Evolutionary conservation across 2,113 vertebrate species (phyloP).

Genomic region (Syngnathus typhle): DNA sequence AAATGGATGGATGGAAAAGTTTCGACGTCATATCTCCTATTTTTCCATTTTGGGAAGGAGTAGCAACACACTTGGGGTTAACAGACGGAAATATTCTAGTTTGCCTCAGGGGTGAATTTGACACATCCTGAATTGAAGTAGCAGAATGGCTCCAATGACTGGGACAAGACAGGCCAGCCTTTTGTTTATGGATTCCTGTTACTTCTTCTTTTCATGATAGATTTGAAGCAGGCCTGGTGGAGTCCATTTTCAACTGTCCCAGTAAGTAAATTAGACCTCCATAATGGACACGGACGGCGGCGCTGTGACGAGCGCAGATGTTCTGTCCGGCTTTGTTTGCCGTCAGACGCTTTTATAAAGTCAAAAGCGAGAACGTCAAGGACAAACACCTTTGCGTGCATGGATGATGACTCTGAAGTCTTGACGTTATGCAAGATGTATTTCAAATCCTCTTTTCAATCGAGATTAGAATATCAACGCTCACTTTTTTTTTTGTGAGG

Average conservation of each 20-base stretch:
- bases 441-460: slow-evolving; percentile 45
- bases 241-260: slow-evolving; percentile 33
- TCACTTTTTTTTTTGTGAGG: slow-evolving; percentile 44
- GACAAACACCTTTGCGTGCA: slow-evolving; percentile 39
- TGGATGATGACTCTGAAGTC: slow-evolving; percentile 41
- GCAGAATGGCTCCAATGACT: slow-evolving; percentile 19
- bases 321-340: slow-evolving; percentile 21
- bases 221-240: slow-evolving; percentile 24
- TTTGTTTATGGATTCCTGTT: slow-evolving; percentile 34
- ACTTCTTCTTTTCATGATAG: slow-evolving; percentile 40
- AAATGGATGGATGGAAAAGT: too few relatives aligned
- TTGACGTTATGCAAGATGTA: slow-evolving; percentile 35
- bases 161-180: slow-evolving; percentile 18
- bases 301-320: slow-evolving; percentile 53
- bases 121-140: slow-evolving; percentile 21
- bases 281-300: slow-evolving; percentile 39
- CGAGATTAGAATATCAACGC: slow-evolving; percentile 25
- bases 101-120: slow-evolving; percentile 12
- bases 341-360: background rate
- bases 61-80: background rate
- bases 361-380: slow-evolving; percentile 12
- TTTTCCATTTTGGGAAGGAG: too few relatives aligned
- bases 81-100: slow-evolving; percentile 30
- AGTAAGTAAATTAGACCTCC: slow-evolving; percentile 53
- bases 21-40: too few relatives aligned